These are phyloP conservation scores for Leptopilina syphax DNA, from an alignment of 2,888 invertebrate species.

Conservation along the genomic window DNA sequence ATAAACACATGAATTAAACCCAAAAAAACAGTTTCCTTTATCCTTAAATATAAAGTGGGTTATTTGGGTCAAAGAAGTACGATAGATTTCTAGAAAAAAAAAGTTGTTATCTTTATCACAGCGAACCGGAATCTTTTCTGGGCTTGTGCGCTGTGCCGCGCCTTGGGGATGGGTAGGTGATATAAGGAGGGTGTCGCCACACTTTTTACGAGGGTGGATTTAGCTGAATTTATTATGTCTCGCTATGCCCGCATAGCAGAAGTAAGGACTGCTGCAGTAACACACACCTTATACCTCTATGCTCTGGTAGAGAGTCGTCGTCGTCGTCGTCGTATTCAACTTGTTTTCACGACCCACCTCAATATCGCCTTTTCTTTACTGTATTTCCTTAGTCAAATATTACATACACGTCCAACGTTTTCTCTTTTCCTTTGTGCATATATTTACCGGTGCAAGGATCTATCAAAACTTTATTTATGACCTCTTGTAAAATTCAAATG, in stretches of 20 bases:
- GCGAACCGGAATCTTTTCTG: not conserved
- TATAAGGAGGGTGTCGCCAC: conserved; percentile 13
- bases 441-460: not conserved
- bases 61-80: not conserved
- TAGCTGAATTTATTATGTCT: conserved; percentile 38
- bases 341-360: conserved; percentile 28
- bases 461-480: not conserved
- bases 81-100: not conserved
- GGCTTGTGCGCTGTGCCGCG: not conserved
- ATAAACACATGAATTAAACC: too few species aligned
- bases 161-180: conserved; percentile 7
- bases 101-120: not conserved
- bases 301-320: too few species aligned
- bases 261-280: conserved; percentile 13
- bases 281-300: conserved; percentile 2
- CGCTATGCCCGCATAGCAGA: conserved; percentile 2
- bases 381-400: not conserved
- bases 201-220: conserved; percentile 40
- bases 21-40: too few species aligned
- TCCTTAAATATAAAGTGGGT: too few species aligned
- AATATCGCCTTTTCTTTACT: not conserved
- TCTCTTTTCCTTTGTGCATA: not conserved
- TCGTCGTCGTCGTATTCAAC: conserved; percentile 6
- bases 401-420: not conserved
- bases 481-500: conserved; percentile 6